phyloP scores from a whole-genome alignment of 2,113 vertebrate species.

The Protobothrops mucrosquamatus region DNA sequence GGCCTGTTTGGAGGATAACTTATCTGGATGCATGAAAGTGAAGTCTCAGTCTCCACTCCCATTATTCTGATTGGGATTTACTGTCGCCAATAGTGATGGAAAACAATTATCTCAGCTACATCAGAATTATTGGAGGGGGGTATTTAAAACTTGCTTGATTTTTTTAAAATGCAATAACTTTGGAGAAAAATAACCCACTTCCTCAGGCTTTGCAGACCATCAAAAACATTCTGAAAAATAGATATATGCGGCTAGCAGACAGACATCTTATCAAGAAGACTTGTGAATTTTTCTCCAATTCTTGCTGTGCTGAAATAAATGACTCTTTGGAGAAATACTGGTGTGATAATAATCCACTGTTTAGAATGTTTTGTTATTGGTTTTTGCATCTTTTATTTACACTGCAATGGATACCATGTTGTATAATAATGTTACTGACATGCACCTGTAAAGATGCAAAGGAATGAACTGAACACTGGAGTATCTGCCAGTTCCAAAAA shows the following conservation, averaged over 20 bases:
- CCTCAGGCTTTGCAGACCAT: background rate
- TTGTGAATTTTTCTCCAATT: background rate
- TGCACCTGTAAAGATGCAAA: background rate
- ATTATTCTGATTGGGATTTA: background rate
- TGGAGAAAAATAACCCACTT: background rate
- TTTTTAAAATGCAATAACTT: background rate
- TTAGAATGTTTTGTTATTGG: background rate
- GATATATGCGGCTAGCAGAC: background rate
- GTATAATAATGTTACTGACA: background rate
- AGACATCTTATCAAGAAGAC: background rate
- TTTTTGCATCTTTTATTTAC: background rate
- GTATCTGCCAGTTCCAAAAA: background rate
- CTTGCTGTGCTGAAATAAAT: background rate
- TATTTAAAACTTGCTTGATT: background rate
- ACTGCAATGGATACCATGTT: background rate
- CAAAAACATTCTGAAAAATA: background rate
- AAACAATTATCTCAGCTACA: background rate
- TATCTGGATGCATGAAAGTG: too few species aligned
- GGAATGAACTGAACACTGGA: background rate
- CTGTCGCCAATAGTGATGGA: background rate
- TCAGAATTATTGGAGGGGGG: too few species aligned
- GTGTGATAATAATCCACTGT: background rate
- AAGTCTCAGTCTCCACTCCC: too few species aligned
- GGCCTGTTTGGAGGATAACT: too few species aligned
- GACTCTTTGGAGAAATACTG: background rate